Conservation (phyloP, 2,113 vertebrate genomes). For the Pygathrix nemaeus region DNA sequence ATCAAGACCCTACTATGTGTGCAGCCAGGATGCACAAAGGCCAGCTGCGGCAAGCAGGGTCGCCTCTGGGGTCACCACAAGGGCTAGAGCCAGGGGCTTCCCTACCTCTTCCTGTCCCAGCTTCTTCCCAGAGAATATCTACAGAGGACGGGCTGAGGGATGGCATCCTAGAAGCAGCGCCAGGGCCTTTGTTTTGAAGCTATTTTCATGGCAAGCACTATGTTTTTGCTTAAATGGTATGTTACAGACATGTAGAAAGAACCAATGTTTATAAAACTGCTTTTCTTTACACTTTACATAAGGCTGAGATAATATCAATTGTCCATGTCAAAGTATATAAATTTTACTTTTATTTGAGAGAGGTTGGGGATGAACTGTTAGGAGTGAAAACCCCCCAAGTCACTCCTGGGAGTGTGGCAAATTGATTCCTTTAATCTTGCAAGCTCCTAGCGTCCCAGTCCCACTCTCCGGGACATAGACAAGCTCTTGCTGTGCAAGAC, state of each 20-base stretch:
- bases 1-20: not conserved
- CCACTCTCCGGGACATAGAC: not conserved
- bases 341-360: not conserved
- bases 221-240: not conserved
- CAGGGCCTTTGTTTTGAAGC: not conserved
- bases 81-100: not conserved
- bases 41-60: not conserved
- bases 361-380: fast-evolving
- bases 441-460: not conserved
- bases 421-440: not conserved
- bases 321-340: not conserved
- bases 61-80: too few relatives aligned
- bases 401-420: too few relatives aligned
- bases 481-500: not conserved
- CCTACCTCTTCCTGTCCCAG: not conserved
- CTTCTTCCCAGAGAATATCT: not conserved
- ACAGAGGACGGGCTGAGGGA: too few relatives aligned
- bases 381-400: not conserved
- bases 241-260: not conserved
- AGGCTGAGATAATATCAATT: not conserved
- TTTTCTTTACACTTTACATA: not conserved
- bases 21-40: not conserved
- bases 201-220: not conserved
- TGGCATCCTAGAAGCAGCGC: not conserved
- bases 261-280: not conserved